Percentiles rank a stretch among this genome's conserved stretches.
These are phyloP conservation scores for Rhabdomys dilectus DNA, from an alignment of 2,113 vertebrate species.

Conservation along the genomic window DNA sequence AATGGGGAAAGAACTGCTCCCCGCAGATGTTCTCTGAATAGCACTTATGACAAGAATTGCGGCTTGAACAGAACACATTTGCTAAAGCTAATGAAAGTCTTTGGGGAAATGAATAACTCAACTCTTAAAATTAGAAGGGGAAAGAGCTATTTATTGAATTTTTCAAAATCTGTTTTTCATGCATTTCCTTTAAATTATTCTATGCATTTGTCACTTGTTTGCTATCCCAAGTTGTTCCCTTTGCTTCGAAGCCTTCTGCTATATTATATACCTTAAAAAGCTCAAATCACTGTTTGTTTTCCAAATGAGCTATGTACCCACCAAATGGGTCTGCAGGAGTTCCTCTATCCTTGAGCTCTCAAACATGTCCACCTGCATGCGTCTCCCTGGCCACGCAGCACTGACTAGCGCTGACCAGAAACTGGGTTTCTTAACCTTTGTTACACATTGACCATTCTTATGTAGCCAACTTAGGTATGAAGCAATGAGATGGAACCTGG, in stretches of 20 bases:
- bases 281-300: background rate
- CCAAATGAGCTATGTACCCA: background rate
- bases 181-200: conserved; percentile 62
- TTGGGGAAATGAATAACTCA: conserved; percentile 61
- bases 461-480: background rate
- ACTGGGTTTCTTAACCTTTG: background rate
- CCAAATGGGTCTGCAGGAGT: background rate
- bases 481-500: accelerated
- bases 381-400: background rate
- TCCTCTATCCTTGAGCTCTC: background rate
- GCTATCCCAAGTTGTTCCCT: background rate
- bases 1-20: conserved; percentile 30
- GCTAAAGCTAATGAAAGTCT: conserved; percentile 71
- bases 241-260: background rate
- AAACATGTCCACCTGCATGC: no score
- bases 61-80: conserved; percentile 16
- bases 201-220: conserved; percentile 6
- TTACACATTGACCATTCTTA: accelerated
- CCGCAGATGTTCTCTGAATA: conserved; percentile 60
- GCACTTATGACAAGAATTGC: conserved; percentile 42
- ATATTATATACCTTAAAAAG: background rate
- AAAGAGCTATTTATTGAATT: conserved; percentile 73
- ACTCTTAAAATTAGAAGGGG: conserved; percentile 72
- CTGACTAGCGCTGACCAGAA: no score
- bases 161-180: conserved; percentile 59